phyloP scores from a whole-genome alignment of 2,797 vertebrate genomes.

The Vireo griseus region DNA sequence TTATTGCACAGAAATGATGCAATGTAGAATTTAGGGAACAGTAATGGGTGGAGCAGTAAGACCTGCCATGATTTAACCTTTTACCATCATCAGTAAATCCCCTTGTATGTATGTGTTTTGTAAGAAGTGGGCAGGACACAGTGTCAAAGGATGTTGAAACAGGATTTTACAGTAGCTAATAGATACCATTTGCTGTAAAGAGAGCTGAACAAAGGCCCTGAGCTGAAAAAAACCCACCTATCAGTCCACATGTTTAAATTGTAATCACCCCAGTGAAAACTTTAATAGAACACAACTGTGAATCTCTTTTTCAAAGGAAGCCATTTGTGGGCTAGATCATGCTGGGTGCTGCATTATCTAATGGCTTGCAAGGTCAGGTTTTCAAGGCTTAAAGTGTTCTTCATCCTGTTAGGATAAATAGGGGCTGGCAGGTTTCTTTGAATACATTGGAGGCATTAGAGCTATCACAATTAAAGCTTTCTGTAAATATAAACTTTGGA shows the following conservation, averaged over 20 bases:
- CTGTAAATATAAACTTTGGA: background rate
- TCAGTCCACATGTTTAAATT: background rate
- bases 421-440: background rate
- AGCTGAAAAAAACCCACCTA: background rate
- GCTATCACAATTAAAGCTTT: background rate
- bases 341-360: background rate
- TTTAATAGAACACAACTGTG: background rate
- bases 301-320: background rate
- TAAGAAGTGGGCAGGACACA: background rate
- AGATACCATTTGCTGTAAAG: conserved; percentile 9
- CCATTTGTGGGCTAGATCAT: background rate
- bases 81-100: background rate
- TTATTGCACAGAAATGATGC: background rate
- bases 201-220: background rate
- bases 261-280: background rate
- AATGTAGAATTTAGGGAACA: background rate
- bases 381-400: background rate
- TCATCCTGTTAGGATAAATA: background rate
- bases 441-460: background rate
- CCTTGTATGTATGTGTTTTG: background rate
- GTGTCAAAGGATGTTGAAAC: background rate
- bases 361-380: background rate
- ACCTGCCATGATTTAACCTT: background rate
- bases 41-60: background rate
- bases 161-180: conserved; percentile 16